Percentiles rank a stretch among this genome's conserved stretches.
phyloP scores from a whole-genome alignment of 2,797 vertebrate species.

The Ctenochaetus hawaiiensis region DNA sequence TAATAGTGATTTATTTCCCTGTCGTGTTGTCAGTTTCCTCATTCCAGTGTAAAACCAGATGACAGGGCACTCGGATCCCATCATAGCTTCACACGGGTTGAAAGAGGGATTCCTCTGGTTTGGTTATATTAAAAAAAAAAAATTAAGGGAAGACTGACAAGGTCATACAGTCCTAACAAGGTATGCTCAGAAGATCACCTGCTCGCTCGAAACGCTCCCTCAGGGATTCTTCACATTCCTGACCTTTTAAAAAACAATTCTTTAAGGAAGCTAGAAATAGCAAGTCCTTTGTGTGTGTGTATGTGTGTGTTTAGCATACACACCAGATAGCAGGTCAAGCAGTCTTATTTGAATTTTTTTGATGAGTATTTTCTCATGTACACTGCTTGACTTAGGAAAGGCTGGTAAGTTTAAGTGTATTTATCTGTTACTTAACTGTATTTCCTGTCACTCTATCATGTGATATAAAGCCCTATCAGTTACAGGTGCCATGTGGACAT shows the following conservation, averaged over 20 bases:
- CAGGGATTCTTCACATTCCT: slow-evolving; percentile 79
- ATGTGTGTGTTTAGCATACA: slow-evolving; percentile 33
- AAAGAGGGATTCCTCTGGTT: not conserved
- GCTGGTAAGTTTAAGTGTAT: not conserved
- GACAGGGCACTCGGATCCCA: not conserved
- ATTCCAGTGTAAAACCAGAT: slow-evolving; percentile 31
- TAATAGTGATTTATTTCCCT: slow-evolving; percentile 27
- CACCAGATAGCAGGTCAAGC: slow-evolving; percentile 25
- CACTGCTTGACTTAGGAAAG: slow-evolving; percentile 12
- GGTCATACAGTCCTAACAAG: slow-evolving; percentile 47
- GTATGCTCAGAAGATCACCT: slow-evolving; percentile 69
- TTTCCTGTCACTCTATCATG: slow-evolving; percentile 1
- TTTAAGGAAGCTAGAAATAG: slow-evolving; percentile 59
- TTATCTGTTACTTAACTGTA: not conserved
- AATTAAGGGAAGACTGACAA: slow-evolving; percentile 38
- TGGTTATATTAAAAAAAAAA: slow-evolving; percentile 34
- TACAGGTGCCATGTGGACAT: slow-evolving; percentile 15
- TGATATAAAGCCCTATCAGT: slow-evolving; percentile 1
- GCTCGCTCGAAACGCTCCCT: slow-evolving; percentile 65
- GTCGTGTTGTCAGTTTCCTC: slow-evolving; percentile 7
- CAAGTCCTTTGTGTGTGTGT: slow-evolving; percentile 55
- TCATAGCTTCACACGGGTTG: slow-evolving; percentile 21
- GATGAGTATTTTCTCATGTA: slow-evolving; percentile 21
- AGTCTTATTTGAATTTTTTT: slow-evolving; percentile 42
- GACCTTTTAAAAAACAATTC: slow-evolving; percentile 56